These are phyloP conservation scores for Tragelaphus buxtoni DNA, from an alignment of 2,113 vertebrate genomes.

Conservation along the genomic window DNA sequence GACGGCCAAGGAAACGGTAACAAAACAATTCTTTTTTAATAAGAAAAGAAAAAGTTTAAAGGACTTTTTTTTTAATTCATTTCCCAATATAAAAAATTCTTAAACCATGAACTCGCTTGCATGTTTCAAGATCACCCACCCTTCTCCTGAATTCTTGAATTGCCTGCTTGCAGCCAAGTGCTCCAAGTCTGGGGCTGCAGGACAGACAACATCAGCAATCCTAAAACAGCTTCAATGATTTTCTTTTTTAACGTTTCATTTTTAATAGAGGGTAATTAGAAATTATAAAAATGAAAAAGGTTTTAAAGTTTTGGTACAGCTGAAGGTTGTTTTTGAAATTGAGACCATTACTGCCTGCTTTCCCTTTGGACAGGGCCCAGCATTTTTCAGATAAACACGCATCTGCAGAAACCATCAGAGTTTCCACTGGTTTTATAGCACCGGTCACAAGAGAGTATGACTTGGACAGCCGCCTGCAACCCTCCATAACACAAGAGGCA, in stretches of 20 bases:
- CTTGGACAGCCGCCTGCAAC: constrained; percentile 43
- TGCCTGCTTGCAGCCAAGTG: background rate
- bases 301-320: background rate
- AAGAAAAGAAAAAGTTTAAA: constrained; percentile 23
- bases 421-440: constrained; percentile 69
- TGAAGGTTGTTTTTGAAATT: constrained; percentile 51
- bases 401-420: constrained; percentile 67
- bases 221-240: background rate
- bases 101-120: background rate
- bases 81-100: constrained; percentile 30
- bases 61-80: background rate
- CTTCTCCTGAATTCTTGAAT: background rate
- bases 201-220: background rate
- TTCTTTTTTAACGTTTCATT: background rate
- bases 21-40: background rate
- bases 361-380: constrained; percentile 61
- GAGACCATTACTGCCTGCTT: constrained; percentile 26
- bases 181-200: background rate
- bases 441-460: constrained; percentile 36
- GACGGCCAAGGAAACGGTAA: background rate
- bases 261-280: background rate
- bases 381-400: constrained; percentile 60
- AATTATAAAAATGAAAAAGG: background rate
- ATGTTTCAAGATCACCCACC: background rate
- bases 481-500: constrained; percentile 13